Evolutionary conservation across 1,140 invertebrate genomes (phyloP), one percentile per base, ranked within the genome.

Genomic region (Zeugodacus cucurbitae): DNA sequence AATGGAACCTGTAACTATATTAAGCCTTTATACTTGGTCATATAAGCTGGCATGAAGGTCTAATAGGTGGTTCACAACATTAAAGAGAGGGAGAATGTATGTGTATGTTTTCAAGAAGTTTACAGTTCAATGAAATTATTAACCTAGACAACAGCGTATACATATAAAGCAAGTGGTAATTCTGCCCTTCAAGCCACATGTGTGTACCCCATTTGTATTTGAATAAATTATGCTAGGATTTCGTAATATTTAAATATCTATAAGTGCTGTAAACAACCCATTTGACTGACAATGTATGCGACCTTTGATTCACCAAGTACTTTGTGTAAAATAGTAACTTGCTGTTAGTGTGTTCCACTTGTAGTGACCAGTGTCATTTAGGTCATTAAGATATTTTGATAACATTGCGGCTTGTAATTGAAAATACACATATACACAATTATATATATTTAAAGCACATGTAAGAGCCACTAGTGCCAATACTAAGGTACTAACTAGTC

Each of bases 301-400:
- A 67, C 64, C 64, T 67, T 67, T 67, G 64, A 34, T 34, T 2
- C n/a, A 14, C 29, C 29, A 4, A 3, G n/a, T 34, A 5, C 64
- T 67, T 67, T 67, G 32, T 3, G 32, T 29, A 17, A 32, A 67
- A 34, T 34, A 34, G 14, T 17, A 17, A 2, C 58, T 59, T 59
- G 4, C 14, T 62, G 58, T 3, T 62, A 5, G 58, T 26, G 22
- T 59, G 58, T 5, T 59, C n/a, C 1, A 11, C 14, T 5, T 10
- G 20, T 8, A n/a, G 67, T n/a, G 14, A 17, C 22, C 32, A 74
- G 67, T 37, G 67, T 37, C 67, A 41, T 37, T 37, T 11, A 74
- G 34, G 67, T 74, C 67, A 37, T 74, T 37, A 37, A 41, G 67
- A 74, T 74, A 74, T 74, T 74, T 74, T 37, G 67, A 74, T 37